phyloP scores from a whole-genome alignment of 1,140 invertebrate genomes.

The Odontomachus brunneus region DNA sequence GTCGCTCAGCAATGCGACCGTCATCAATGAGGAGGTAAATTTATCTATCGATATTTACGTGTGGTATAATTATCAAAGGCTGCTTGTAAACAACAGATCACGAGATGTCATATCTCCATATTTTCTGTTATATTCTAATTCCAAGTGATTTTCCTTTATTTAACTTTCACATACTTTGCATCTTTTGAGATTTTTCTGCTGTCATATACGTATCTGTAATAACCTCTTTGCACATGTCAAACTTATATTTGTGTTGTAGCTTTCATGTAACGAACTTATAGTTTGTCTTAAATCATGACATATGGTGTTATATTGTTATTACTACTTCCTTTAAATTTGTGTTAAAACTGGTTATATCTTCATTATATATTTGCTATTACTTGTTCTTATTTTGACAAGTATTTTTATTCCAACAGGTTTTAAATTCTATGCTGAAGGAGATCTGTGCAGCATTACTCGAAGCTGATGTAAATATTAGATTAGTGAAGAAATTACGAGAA shows the following conservation, averaged over 20 bases:
- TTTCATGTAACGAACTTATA: not conserved
- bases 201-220: not conserved
- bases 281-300: not conserved
- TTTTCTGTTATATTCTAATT: not conserved
- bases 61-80: not conserved
- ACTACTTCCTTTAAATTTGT: slow-evolving; percentile 4
- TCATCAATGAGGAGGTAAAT: slow-evolving; percentile 98
- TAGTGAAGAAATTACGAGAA: slow-evolving; percentile 98
- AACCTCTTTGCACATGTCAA: not conserved
- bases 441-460: slow-evolving; percentile 98
- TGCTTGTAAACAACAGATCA: slow-evolving; percentile 17
- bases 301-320: not conserved
- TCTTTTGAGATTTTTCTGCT: not conserved
- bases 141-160: no score
- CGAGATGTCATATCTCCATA: not conserved
- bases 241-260: slow-evolving; percentile 12
- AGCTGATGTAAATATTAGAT: slow-evolving; percentile 99
- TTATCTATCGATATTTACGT: not conserved
- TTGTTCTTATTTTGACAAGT: not conserved
- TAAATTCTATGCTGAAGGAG: slow-evolving; percentile 99
- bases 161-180: no score
- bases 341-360: not conserved
- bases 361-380: not conserved
- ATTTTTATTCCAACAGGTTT: slow-evolving; percentile 88
- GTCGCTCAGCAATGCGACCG: slow-evolving; percentile 98